A percentile compares a stretch with the other conserved stretches of the same genome.
Evolutionary conservation across 1,140 invertebrate species (phyloP).

Genomic region (Solen grandis): DNA sequence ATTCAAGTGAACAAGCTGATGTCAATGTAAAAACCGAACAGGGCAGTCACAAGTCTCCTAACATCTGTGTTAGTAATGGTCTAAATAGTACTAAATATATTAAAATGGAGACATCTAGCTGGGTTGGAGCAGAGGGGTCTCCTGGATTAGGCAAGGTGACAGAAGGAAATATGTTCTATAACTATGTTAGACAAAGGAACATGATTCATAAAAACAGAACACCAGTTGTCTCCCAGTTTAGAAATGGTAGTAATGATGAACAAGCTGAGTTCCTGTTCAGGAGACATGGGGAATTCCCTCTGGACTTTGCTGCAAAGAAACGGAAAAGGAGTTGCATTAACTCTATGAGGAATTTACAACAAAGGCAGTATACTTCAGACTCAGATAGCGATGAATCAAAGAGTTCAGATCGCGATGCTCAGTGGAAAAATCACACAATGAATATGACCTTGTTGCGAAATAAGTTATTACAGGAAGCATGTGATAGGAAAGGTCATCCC

Average conservation of each 20-base stretch:
- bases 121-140: too few species aligned
- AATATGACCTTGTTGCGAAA: neutral
- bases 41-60: too few species aligned
- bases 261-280: neutral
- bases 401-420: neutral
- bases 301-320: slow-evolving; percentile 31
- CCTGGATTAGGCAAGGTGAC: too few species aligned
- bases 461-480: too few species aligned
- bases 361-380: slow-evolving; percentile 13
- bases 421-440: neutral
- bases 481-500: too few species aligned
- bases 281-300: slow-evolving; percentile 12
- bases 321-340: neutral
- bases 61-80: too few species aligned
- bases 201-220: slow-evolving; percentile 11
- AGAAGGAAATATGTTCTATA: slow-evolving; percentile 36
- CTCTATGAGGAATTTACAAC: neutral
- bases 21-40: neutral
- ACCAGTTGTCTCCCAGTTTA: slow-evolving; percentile 45
- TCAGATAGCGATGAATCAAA: slow-evolving; percentile 37
- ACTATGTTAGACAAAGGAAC: slow-evolving; percentile 28
- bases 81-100: too few species aligned
- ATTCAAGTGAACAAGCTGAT: slow-evolving; percentile 14
- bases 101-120: too few species aligned
- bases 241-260: neutral